phyloP scores from a whole-genome alignment of 2,113 vertebrate species.

The Cottus gobio region DNA sequence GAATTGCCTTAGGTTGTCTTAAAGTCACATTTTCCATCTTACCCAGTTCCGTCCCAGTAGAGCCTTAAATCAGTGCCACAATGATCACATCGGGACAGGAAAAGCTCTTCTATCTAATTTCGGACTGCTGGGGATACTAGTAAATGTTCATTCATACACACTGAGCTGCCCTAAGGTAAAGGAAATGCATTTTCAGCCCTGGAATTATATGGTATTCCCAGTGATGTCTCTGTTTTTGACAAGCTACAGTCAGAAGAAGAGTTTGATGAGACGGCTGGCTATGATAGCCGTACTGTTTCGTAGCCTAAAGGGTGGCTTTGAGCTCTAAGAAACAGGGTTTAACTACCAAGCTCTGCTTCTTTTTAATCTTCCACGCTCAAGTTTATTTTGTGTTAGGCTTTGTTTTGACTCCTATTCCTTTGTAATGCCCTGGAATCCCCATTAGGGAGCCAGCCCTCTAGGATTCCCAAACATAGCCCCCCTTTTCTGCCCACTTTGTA shows the following conservation, averaged over 20 bases:
- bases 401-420: conserved; percentile 72
- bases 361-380: conserved; percentile 66
- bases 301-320: conserved; percentile 68
- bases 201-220: conserved; percentile 32
- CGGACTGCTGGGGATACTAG: conserved; percentile 43
- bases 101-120: conserved; percentile 51
- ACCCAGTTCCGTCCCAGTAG: conserved; percentile 31
- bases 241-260: conserved; percentile 34
- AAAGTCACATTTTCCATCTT: conserved; percentile 46
- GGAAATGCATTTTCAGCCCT: conserved; percentile 39
- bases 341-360: conserved; percentile 44
- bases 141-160: conserved; percentile 46
- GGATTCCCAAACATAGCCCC: conserved; percentile 44
- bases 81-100: conserved; percentile 41
- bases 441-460: conserved; percentile 64
- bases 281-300: conserved; percentile 35
- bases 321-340: conserved; percentile 68
- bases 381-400: conserved; percentile 71
- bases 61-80: conserved; percentile 45
- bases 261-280: conserved; percentile 38
- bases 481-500: conserved; percentile 31
- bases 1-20: conserved; percentile 39
- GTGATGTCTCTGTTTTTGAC: conserved; percentile 49
- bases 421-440: conserved; percentile 73
- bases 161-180: conserved; percentile 48